Evolutionary conservation across 2,797 vertebrate genomes (phyloP).

Genomic region (Pseudochirops corinnae): DNA sequence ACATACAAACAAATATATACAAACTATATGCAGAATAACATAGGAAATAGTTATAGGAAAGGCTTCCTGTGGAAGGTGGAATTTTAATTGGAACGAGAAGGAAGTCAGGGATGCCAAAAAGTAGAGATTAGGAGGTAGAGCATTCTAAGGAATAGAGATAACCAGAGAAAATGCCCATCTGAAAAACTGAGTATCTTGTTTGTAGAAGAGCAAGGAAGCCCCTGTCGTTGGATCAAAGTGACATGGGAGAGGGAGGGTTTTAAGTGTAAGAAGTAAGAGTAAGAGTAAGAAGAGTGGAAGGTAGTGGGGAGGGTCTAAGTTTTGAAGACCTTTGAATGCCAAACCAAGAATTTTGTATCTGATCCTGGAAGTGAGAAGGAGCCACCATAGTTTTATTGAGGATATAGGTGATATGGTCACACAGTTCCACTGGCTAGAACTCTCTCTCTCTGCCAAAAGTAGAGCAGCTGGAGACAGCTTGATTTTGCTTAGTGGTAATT

Average conservation of each 20-base stretch:
- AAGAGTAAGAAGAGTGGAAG: background rate
- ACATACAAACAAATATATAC: background rate
- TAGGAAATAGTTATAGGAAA: background rate
- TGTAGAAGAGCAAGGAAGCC: background rate
- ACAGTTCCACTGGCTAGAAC: background rate
- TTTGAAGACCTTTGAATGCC: background rate
- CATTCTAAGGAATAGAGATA: background rate
- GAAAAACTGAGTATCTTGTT: background rate
- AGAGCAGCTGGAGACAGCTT: background rate
- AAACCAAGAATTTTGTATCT: background rate
- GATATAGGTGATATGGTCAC: background rate
- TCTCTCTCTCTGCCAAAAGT: background rate
- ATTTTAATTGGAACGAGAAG: background rate
- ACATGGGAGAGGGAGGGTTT: background rate
- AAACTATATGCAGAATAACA: background rate
- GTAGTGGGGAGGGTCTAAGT: background rate
- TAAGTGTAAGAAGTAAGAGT: no score
- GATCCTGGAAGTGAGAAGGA: background rate
- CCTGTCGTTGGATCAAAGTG: background rate
- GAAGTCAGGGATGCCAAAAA: background rate
- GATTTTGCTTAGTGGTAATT: background rate
- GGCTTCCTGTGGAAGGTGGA: background rate
- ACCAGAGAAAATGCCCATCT: background rate
- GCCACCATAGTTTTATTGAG: background rate
- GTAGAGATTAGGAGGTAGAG: background rate